Base-by-base conservation (phyloP, 2,113 vertebrate species). In the Arothron firmamentum region DNA sequence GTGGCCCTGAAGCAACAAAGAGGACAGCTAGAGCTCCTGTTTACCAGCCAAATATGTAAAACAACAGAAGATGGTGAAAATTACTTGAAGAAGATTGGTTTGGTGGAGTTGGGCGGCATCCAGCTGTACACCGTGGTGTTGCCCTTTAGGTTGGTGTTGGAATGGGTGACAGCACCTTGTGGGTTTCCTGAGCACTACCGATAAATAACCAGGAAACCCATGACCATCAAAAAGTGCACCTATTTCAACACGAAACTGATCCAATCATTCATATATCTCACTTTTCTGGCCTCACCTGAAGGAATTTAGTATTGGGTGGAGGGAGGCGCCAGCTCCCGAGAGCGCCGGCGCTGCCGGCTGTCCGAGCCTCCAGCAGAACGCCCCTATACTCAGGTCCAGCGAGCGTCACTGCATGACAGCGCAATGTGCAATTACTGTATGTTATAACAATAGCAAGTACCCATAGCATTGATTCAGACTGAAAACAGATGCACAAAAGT, bases 371-470 rank as follows among this genome's bases (percentile, higher is more conserved):
- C 38, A 92, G 56, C 12, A 91, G 73, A 38, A 90, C 55, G 0
- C 90, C 90, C 38, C 50, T 62, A 59, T 91, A 91, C 1, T 52
- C 58, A 11, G 85, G 80, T 48, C 90, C 89, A 16, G 66, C n/a
- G 47, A 92, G 84, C 6, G 77, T 83, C 62, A 91, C 90, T 91
- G 31, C 31, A 10, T 34, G 31, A 34, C 31, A 10, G 31, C 6
- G 31, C 31, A 9, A 34, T 6, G 9, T 34, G 6, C 1, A 6
- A 9, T 34, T 34, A 34, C 31, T n/a, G n/a, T n/a, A n/a, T n/a
- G 9, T 34, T 6, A 34, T 34, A 34, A 34, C 31, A 34, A 1
- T 34, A 34, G 31, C 3, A 34, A 34, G 31, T 10, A 34, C 8
- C 9, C 1, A 34, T 6, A 34, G 31, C 8, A 9, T 10, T 34